These are phyloP conservation scores for Dioctria rufipes DNA, from an alignment of 2,888 invertebrate genomes.

Conservation along the genomic window DNA sequence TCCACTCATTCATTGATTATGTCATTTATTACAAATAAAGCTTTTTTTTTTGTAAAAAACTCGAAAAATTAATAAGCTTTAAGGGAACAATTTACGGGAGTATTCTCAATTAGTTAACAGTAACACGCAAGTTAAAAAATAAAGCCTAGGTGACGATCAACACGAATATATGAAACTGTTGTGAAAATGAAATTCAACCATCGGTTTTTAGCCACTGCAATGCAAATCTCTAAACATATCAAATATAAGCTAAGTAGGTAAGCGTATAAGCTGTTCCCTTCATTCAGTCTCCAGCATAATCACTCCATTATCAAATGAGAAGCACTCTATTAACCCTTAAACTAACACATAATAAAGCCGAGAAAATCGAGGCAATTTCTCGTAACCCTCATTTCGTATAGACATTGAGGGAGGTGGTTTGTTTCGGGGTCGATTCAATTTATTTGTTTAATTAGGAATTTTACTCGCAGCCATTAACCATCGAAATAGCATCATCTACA, in stretches of 20 bases:
- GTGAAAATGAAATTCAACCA: too few species aligned
- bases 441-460: constrained; percentile 55
- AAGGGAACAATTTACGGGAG: too few species aligned
- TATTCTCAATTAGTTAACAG: too few species aligned
- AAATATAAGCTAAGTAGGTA: constrained; percentile 25
- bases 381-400: constrained; percentile 15
- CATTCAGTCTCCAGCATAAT: constrained; percentile 1
- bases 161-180: too few species aligned
- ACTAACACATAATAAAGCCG: constrained; percentile 45
- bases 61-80: too few species aligned
- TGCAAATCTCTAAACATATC: constrained; percentile 34
- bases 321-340: constrained; percentile 51
- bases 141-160: too few species aligned
- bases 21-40: too few species aligned
- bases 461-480: constrained; percentile 51
- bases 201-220: neutral
- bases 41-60: too few species aligned
- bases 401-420: neutral
- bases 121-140: too few species aligned
- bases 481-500: constrained; percentile 53
- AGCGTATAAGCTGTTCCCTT: neutral
- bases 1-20: too few species aligned
- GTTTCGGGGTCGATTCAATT: constrained; percentile 51
- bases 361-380: constrained; percentile 45
- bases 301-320: constrained; percentile 49